These are phyloP conservation scores for Palloptera scutellata DNA, from an alignment of 2,888 invertebrate genomes.

Conservation along the genomic window DNA sequence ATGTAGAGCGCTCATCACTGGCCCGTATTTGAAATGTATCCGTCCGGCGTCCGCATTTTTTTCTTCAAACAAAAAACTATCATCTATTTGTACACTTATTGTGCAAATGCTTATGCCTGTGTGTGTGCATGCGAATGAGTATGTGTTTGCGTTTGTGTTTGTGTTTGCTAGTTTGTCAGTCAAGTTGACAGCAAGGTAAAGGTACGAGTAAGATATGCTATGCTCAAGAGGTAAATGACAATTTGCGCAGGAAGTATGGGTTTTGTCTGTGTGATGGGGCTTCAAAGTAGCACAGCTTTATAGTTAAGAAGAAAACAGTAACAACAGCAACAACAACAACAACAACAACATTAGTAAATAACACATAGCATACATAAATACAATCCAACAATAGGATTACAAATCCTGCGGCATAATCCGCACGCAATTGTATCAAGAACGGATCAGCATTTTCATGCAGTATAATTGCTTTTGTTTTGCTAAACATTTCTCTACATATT, in stretches of 20 bases:
- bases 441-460: slow-evolving; percentile 15
- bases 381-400: not conserved
- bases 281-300: slow-evolving; percentile 21
- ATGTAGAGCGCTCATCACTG: slow-evolving; percentile 25
- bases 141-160: slow-evolving; percentile 4
- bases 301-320: not conserved
- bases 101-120: no score
- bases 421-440: slow-evolving; percentile 24
- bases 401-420: slow-evolving; percentile 25
- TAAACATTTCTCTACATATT: no score
- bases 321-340: not conserved
- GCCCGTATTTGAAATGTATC: slow-evolving; percentile 33
- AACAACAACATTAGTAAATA: no score
- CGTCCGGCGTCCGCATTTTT: slow-evolving; percentile 4
- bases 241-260: slow-evolving; percentile 37
- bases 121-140: not conserved
- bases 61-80: not conserved
- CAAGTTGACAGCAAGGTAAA: slow-evolving; percentile 15
- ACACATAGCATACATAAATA: no score
- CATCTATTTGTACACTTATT: not conserved
- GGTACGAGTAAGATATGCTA: not conserved
- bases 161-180: slow-evolving; percentile 13
- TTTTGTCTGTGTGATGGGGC: slow-evolving; percentile 23
- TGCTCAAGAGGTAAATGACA: slow-evolving; percentile 38
- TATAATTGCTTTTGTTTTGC: slow-evolving; percentile 2